Percentiles rank a stretch among this genome's conserved stretches.
These are phyloP conservation scores for Arizona elegans DNA, from an alignment of 2,113 vertebrate species.

Conservation along the genomic window DNA sequence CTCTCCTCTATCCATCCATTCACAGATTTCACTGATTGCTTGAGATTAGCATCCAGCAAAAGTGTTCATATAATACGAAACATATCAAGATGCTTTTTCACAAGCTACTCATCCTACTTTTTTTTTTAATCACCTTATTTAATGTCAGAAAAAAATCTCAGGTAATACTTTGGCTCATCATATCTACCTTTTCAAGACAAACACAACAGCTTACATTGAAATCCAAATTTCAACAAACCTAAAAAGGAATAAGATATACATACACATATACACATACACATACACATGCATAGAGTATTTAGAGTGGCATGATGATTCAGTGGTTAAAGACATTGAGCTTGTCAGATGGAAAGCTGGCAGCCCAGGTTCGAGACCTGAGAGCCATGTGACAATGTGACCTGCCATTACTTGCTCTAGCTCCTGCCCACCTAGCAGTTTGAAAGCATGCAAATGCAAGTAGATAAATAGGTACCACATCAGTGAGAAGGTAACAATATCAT, in stretches of 20 bases:
- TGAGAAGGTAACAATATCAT: not conserved
- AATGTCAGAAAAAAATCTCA: not conserved
- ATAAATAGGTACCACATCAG: not conserved
- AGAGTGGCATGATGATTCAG: not conserved
- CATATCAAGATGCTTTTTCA: not conserved
- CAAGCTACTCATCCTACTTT: not conserved
- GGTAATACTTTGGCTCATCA: not conserved
- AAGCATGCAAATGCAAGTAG: not conserved
- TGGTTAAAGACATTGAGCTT: not conserved
- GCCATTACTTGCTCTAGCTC: not conserved
- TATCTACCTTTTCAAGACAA: not conserved
- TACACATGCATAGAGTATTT: not conserved
- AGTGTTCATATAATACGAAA: not conserved
- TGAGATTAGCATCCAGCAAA: not conserved
- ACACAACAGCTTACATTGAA: not conserved
- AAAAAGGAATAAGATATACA: not conserved
- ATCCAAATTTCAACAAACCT: not conserved
- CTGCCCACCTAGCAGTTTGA: not conserved
- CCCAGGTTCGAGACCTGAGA: not conserved
- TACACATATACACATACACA: not conserved
- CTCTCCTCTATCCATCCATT: not conserved
- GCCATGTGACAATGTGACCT: accelerated
- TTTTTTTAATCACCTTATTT: not conserved
- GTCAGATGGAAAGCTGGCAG: not conserved
- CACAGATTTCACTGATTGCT: not conserved